A percentile compares a stretch with the other conserved stretches of the same genome.
These are phyloP conservation scores for Tenualosa thibaudeaui DNA, from an alignment of 2,797 vertebrate genomes.

Conservation along the genomic window DNA sequence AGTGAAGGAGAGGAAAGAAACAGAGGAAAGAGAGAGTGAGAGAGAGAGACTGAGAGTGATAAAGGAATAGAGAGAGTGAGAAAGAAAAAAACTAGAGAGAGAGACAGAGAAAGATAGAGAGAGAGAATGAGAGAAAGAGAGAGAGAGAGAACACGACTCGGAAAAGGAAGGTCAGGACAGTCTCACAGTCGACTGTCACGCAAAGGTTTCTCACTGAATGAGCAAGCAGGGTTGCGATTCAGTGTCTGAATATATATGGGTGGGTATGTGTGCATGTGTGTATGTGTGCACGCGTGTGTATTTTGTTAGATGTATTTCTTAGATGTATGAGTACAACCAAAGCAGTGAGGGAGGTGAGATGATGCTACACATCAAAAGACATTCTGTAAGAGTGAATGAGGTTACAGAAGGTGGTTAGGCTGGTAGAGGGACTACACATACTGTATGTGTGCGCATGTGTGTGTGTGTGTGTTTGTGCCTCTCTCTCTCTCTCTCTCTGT, in stretches of 20 bases:
- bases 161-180: background rate
- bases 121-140: background rate
- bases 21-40: background rate
- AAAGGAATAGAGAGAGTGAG: background rate
- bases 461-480: background rate
- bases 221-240: slow-evolving; percentile 37
- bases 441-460: slow-evolving; percentile 34
- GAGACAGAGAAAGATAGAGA: background rate
- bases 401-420: background rate
- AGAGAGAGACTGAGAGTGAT: background rate
- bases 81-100: background rate
- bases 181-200: background rate
- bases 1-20: background rate
- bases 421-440: background rate
- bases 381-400: background rate
- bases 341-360: no score
- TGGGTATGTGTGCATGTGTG: slow-evolving; percentile 7
- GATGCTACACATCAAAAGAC: background rate
- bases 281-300: background rate
- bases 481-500: background rate
- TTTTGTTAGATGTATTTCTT: background rate
- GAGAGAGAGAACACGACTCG: background rate
- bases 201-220: background rate
- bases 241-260: slow-evolving; percentile 29
- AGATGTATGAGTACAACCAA: background rate